Conservation (phyloP, 2,888 invertebrate genomes). For the Tenthredo livida region DNA sequence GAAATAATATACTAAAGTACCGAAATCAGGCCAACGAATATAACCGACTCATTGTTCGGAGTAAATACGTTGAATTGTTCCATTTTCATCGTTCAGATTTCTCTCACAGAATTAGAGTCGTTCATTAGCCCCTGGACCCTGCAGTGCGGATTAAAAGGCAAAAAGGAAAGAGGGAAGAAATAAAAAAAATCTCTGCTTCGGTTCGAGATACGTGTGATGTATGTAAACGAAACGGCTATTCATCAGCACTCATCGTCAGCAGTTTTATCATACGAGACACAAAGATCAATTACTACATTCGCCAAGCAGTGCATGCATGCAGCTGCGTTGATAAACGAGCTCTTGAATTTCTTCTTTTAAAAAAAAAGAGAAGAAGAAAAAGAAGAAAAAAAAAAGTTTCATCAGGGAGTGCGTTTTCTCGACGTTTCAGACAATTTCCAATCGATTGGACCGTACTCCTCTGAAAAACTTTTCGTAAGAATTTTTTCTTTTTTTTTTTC, state of each 20-base stretch:
- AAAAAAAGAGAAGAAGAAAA: too few relatives aligned
- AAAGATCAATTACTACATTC: not conserved
- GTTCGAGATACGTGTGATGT: not conserved
- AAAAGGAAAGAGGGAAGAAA: not conserved
- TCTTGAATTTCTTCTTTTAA: not conserved
- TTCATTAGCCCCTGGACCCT: not conserved
- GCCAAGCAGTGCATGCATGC: not conserved
- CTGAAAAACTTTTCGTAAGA: not conserved
- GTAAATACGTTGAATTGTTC: not conserved
- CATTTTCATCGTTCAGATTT: not conserved
- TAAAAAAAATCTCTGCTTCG: not conserved
- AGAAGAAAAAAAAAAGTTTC: too few relatives aligned
- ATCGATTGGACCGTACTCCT: not conserved
- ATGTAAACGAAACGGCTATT: not conserved
- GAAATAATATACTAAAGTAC: not conserved
- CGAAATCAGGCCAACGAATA: constrained; percentile 12
- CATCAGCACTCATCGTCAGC: not conserved
- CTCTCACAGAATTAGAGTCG: not conserved
- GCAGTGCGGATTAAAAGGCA: not conserved
- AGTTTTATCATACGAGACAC: not conserved
- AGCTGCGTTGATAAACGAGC: not conserved
- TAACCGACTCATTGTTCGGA: not conserved
- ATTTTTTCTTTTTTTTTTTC: too few relatives aligned
- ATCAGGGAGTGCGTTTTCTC: not conserved
- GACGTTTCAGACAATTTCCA: not conserved